Conservation (phyloP, 2,888 invertebrate genomes). For the Dendrolimus houi region DNA sequence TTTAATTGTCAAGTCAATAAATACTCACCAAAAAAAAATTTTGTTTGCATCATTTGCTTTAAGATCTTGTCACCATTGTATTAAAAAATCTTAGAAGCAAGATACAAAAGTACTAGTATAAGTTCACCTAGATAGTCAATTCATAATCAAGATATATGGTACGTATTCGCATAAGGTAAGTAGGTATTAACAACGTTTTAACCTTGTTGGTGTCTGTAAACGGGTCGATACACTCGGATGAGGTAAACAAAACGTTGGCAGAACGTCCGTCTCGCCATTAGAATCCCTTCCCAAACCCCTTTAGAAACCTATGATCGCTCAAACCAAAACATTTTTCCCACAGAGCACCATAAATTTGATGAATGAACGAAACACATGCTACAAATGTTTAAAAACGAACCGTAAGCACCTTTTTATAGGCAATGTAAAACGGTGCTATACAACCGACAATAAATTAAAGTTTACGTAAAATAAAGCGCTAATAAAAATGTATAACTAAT, state of each 20-base stretch:
- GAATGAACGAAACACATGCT: slow-evolving; percentile 75
- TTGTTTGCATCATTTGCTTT: too few species aligned
- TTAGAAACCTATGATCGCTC: slow-evolving; percentile 31
- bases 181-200: too few species aligned
- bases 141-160: too few species aligned
- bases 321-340: slow-evolving; percentile 69
- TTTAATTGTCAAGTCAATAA: too few species aligned
- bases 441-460: slow-evolving; percentile 73
- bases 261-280: slow-evolving; percentile 12
- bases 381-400: slow-evolving; percentile 72
- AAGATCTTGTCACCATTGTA: too few species aligned
- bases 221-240: neutral
- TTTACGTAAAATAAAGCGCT: slow-evolving; percentile 74
- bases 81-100: too few species aligned
- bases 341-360: slow-evolving; percentile 73
- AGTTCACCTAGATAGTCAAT: too few species aligned
- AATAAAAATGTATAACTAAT: slow-evolving; percentile 77
- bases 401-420: slow-evolving; percentile 74
- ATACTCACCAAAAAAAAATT: too few species aligned
- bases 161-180: too few species aligned
- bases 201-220: too few species aligned
- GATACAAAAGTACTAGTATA: too few species aligned
- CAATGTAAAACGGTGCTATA: slow-evolving; percentile 72
- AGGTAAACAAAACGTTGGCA: slow-evolving; percentile 1
- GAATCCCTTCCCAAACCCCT: slow-evolving; percentile 24